These are phyloP conservation scores for Liparis tanakae DNA, from an alignment of 2,797 vertebrate species.

Conservation along the genomic window DNA sequence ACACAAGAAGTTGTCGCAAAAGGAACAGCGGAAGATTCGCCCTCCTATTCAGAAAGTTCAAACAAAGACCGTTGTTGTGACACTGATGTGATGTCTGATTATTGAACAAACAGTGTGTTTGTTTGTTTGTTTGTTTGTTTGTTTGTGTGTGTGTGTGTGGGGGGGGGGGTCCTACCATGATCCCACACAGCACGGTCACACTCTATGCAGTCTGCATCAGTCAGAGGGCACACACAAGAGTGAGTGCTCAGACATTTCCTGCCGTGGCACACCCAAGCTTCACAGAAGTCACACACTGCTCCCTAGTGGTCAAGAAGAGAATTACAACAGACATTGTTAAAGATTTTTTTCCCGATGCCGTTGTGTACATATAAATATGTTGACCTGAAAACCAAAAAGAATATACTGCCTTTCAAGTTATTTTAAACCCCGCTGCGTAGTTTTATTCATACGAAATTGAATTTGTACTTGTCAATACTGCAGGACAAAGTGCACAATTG, in stretches of 20 bases:
- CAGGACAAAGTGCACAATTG: not conserved
- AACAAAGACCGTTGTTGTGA: not conserved
- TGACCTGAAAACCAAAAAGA: not conserved
- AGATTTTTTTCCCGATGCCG: not conserved
- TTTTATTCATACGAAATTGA: not conserved
- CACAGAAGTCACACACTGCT: constrained; percentile 98
- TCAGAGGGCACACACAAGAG: constrained; percentile 91
- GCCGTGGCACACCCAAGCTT: constrained; percentile 98
- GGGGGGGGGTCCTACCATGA: constrained; percentile 84
- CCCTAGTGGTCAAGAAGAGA: constrained; percentile 74
- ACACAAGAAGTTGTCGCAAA: constrained; percentile 96
- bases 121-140: no score
- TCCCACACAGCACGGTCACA: constrained; percentile 96
- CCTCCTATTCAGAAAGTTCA: constrained; percentile 83
- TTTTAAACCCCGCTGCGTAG: not conserved
- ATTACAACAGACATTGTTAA: not conserved
- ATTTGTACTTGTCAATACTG: not conserved
- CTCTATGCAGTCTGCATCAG: constrained; percentile 94
- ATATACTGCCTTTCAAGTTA: not conserved
- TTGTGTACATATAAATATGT: not conserved
- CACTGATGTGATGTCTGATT: not conserved
- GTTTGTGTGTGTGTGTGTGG: no score
- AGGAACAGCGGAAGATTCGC: constrained; percentile 96
- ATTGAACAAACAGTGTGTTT: not conserved
- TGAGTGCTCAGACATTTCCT: constrained; percentile 96